phyloP scores from a whole-genome alignment of 2,888 invertebrate species.

The Dascillus cervinus region DNA sequence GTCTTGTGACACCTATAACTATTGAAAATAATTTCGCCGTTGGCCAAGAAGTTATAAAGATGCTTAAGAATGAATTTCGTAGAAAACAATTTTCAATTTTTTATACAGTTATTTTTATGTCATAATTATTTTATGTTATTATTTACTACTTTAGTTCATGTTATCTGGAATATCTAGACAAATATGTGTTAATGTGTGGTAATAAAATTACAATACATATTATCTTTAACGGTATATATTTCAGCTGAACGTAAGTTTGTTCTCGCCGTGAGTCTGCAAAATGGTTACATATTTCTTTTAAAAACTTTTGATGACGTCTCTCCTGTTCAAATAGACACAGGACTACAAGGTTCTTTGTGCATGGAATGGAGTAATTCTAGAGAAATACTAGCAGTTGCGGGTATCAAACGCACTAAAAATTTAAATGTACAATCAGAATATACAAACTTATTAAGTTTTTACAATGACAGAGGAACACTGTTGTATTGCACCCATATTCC shows the following conservation, averaged over 20 bases:
- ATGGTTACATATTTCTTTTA: slow-evolving; percentile 83
- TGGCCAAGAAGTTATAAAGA: no score
- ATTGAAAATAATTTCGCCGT: no score
- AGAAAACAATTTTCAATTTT: no score
- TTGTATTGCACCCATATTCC: slow-evolving; percentile 76
- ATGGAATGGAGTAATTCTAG: slow-evolving; percentile 97
- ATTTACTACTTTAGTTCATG: no score
- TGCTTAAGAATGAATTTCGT: no score
- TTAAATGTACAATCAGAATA: slow-evolving; percentile 47
- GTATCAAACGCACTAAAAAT: slow-evolving; percentile 48
- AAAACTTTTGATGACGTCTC: slow-evolving; percentile 91
- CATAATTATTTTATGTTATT: no score
- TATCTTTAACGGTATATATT: no score
- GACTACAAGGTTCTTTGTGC: slow-evolving; percentile 70
- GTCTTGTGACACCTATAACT: no score
- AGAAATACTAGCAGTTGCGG: slow-evolving; percentile 86
- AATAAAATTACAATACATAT: no score
- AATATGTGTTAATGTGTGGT: no score
- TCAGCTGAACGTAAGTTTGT: slow-evolving; percentile 62
- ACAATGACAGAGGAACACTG: slow-evolving; percentile 75
- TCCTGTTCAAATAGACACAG: slow-evolving; percentile 78
- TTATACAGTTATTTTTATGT: no score
- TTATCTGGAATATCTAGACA: no score
- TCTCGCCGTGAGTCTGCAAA: slow-evolving; percentile 80
- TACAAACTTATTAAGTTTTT: slow-evolving; percentile 83